Base-by-base conservation (phyloP, 30 jellyfish, hydroid and myxozoan species). In the Aurelia aurita region DNA sequence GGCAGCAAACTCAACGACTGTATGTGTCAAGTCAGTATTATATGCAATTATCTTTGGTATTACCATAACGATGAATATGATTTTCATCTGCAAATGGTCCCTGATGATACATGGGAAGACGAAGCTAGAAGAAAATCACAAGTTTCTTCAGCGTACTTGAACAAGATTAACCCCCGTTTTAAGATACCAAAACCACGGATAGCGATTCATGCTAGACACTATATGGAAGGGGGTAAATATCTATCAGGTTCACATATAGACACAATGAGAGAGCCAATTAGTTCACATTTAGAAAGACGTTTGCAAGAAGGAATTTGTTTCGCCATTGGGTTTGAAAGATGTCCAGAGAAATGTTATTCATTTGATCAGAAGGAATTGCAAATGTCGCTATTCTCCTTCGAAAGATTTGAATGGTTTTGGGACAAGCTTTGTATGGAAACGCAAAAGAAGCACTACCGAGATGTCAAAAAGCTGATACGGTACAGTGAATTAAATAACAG, bases 11-110 rank as follows among this genome's bases (percentile, higher is more conserved):
- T 28, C 2, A 59, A 77, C 28, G 88, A 79, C 26, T 79, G 90
- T 45, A 46, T 79, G 74, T 79, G 90, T 49, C 90, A 79, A 72
- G 66, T 63, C 21, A 79, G 90, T 31, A 51, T 79, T 4, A 63
- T 79, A 20, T 79, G 90, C 67, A 79, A 79, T 18, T 79, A 79
- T 25, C 23, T 79, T 0, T 79, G 90, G 90, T 79, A 79, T 46
- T 28, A 18, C 27, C 90, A 79, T 81, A 23, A 81, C 8, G 90
- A 79, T 3, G 90, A 64, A 44, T 79, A 79, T 47, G 90, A 65
- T 35, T 79, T 65, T 35, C 73, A 64, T 46, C 58, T 79, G 32
- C 90, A 79, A 67, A 79, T 79, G 82, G 59, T 47, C 4, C 90
- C 82, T 3, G 82, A 79, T 66, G 90, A 53, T 21, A 79, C 73